Evolutionary conservation across 1,140 invertebrate genomes (phyloP).

Genomic region (Pemphigus obesinymphae): DNA sequence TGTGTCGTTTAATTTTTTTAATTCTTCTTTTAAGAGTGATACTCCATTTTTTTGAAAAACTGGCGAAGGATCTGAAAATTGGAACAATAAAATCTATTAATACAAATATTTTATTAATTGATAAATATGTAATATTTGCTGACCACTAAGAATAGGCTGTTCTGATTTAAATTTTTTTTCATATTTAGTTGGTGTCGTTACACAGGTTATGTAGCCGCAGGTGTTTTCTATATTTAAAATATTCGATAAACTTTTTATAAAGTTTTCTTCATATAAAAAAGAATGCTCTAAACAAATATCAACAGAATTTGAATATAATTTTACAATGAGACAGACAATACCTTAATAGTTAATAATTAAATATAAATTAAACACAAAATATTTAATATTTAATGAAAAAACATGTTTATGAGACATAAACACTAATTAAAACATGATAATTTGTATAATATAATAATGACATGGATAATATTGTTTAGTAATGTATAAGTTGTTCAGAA

Average conservation of each 20-base stretch:
- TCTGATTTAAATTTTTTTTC: constrained; percentile 2
- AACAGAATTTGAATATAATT: too few species aligned
- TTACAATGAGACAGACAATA: too few species aligned
- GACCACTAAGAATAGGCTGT: neutral
- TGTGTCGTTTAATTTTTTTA: constrained; percentile 43
- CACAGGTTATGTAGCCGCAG: constrained; percentile 40
- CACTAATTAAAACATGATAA: too few species aligned
- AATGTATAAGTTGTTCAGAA: too few species aligned
- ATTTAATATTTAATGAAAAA: too few species aligned
- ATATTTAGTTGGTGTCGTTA: constrained; percentile 8
- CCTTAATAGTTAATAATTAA: too few species aligned
- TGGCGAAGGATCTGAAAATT: neutral
- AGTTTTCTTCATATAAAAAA: constrained; percentile 26
- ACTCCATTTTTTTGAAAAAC: constrained; percentile 44
- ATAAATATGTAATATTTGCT: neutral
- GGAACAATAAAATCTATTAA: neutral
- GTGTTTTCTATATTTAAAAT: constrained; percentile 27
- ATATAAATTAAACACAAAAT: too few species aligned
- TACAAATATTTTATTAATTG: neutral
- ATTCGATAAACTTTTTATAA: constrained; percentile 15
- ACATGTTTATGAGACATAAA: too few species aligned
- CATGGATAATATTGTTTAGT: too few species aligned
- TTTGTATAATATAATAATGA: too few species aligned
- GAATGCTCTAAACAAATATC: constrained; percentile 17
- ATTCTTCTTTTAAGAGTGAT: constrained; percentile 43